These are phyloP conservation scores for Volucella inflata DNA, from an alignment of 2,888 invertebrate species.

Conservation along the genomic window DNA sequence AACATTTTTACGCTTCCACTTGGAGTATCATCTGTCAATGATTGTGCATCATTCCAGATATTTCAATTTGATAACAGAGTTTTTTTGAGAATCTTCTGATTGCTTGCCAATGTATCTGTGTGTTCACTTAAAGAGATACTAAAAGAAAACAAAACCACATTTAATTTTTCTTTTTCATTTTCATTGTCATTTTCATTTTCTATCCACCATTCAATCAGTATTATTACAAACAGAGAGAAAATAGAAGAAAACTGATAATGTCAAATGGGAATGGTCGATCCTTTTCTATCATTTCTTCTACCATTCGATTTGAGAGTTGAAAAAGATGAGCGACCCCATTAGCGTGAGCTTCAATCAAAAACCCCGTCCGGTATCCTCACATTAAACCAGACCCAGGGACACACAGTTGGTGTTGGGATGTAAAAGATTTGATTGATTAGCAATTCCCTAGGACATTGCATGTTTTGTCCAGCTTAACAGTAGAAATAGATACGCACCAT, in stretches of 20 bases:
- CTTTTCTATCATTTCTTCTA: slow-evolving; percentile 1
- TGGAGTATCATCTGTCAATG: neutral
- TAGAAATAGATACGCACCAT: slow-evolving; percentile 37
- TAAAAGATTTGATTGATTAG: slow-evolving; percentile 41
- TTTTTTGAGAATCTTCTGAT: no score
- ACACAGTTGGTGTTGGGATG: neutral
- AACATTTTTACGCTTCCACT: neutral
- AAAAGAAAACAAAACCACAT: slow-evolving; percentile 1
- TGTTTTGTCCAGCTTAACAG: slow-evolving; percentile 5
- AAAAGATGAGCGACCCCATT: slow-evolving; percentile 22
- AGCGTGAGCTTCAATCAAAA: slow-evolving; percentile 21
- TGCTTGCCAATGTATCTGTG: no score
- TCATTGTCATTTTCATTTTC: neutral
- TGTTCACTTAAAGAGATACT: neutral
- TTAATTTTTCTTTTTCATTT: neutral
- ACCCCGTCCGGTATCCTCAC: neutral
- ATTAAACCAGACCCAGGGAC: neutral
- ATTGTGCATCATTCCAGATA: neutral
- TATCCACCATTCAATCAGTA: no score
- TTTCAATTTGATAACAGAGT: slow-evolving; percentile 15
- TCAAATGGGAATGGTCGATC: neutral
- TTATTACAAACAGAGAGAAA: neutral
- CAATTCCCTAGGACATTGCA: slow-evolving; percentile 23
- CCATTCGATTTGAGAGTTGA: neutral
- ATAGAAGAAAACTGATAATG: slow-evolving; percentile 4